Evolutionary conservation across 2,888 invertebrate genomes (phyloP).

Genomic region (Lucinisca nassula): DNA sequence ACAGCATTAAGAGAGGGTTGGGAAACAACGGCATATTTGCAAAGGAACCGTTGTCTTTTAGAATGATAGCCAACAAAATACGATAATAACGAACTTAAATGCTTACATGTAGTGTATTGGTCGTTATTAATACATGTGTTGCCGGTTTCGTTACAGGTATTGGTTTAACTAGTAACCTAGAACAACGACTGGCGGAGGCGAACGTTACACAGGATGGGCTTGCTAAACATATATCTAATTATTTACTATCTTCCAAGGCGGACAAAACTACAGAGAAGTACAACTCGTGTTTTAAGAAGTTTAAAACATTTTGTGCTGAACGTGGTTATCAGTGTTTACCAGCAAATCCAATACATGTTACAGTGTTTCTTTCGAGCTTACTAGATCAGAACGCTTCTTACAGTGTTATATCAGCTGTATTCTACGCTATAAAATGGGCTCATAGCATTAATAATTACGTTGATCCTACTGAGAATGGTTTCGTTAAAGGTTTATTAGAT

Average conservation of each 20-base stretch:
- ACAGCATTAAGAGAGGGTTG: no score
- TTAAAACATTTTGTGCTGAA: not conserved
- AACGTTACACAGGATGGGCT: not conserved
- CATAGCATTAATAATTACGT: no score
- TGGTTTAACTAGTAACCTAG: not conserved
- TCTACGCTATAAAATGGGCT: no score
- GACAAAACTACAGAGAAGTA: conserved; percentile 42
- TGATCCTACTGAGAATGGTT: no score
- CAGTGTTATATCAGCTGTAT: no score
- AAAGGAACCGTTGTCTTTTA: not conserved
- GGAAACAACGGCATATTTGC: no score
- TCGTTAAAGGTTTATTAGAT: no score
- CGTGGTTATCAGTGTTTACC: conserved; percentile 18
- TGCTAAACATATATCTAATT: not conserved
- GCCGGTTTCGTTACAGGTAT: conserved; percentile 16
- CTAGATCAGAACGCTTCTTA: no score
- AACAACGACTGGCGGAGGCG: not conserved
- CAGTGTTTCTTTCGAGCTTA: conserved; percentile 39
- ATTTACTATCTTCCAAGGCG: conserved; percentile 29
- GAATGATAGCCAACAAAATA: not conserved
- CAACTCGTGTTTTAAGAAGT: conserved; percentile 14
- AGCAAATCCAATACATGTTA: conserved; percentile 29
- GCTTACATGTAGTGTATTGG: no score
- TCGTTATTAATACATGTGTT: no score
- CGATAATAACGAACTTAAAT: no score